phyloP scores from a whole-genome alignment of 2,888 invertebrate species.

The Notodonta ziczac region DNA sequence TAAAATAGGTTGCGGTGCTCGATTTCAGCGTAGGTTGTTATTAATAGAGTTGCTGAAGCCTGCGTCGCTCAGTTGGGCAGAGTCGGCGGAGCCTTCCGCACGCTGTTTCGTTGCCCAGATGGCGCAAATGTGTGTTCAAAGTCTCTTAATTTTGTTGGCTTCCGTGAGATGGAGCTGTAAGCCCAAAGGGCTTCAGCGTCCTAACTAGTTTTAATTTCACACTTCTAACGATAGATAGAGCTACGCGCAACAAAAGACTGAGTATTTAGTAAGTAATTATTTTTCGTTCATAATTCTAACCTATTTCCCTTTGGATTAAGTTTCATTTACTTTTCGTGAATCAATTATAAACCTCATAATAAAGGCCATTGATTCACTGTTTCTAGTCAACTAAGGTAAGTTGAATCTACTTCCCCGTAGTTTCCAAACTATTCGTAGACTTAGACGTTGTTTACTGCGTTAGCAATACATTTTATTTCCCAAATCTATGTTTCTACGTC shows the following conservation, averaged over 20 bases:
- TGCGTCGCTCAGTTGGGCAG: constrained; percentile 62
- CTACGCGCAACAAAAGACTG: constrained; percentile 53
- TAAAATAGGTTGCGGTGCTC: constrained; percentile 55
- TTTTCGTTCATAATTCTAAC: constrained; percentile 14
- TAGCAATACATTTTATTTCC: constrained; percentile 1
- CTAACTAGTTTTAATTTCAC: constrained; percentile 32
- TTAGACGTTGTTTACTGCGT: constrained; percentile 1
- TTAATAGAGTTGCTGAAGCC: constrained; percentile 57
- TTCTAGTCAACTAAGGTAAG: background rate
- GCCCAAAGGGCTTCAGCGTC: constrained; percentile 24
- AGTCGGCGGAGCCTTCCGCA: constrained; percentile 68
- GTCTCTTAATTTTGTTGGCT: constrained; percentile 42
- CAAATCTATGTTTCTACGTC: background rate
- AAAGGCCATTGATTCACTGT: background rate
- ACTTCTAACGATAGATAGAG: constrained; percentile 60
- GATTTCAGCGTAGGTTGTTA: constrained; percentile 51
- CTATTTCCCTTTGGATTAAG: constrained; percentile 1
- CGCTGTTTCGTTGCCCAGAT: constrained; percentile 51
- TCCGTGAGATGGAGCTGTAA: constrained; percentile 65
- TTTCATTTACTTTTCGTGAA: background rate
- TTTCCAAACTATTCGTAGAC: background rate
- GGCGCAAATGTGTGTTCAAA: constrained; percentile 52
- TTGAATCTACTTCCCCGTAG: background rate
- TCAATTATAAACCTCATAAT: background rate
- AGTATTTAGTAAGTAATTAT: constrained; percentile 38